phyloP scores from a whole-genome alignment of 2,888 invertebrate species.

The Drosophila testacea region DNA sequence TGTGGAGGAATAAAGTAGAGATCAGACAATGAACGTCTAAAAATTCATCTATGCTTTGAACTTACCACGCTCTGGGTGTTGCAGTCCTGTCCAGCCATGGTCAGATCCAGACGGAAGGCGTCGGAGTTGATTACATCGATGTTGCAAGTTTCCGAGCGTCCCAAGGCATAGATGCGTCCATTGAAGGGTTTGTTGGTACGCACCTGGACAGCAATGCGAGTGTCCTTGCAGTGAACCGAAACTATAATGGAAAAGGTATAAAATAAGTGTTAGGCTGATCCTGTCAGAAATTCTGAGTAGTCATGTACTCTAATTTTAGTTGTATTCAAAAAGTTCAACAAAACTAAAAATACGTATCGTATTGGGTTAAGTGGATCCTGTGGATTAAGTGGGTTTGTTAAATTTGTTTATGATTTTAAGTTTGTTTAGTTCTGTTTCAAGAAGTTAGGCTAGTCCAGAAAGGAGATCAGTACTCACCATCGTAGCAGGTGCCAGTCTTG shows the following conservation, averaged over 20 bases:
- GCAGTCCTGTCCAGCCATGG: slow-evolving; percentile 97
- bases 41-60: neutral
- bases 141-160: slow-evolving; percentile 97
- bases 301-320: too few relatives aligned
- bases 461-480: slow-evolving; percentile 88
- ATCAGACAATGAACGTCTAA: neutral
- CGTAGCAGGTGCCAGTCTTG: slow-evolving; percentile 97
- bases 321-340: too few relatives aligned
- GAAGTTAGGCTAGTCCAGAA: neutral
- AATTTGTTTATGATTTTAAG: too few relatives aligned
- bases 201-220: slow-evolving; percentile 96
- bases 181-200: slow-evolving; percentile 97
- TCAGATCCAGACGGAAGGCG: slow-evolving; percentile 95
- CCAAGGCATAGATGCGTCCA: slow-evolving; percentile 96
- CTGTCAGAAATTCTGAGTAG: neutral
- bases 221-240: slow-evolving; percentile 97
- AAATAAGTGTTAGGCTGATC: neutral
- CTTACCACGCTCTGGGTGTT: slow-evolving; percentile 98
- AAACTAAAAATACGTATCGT: too few relatives aligned
- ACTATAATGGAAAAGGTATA: slow-evolving; percentile 86
- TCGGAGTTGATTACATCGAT: slow-evolving; percentile 97
- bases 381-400: too few relatives aligned
- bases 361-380: too few relatives aligned
- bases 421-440: too few relatives aligned
- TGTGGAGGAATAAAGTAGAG: slow-evolving; percentile 82